Conservation (phyloP, 2,113 vertebrate genomes). For the Eretmochelys imbricata region DNA sequence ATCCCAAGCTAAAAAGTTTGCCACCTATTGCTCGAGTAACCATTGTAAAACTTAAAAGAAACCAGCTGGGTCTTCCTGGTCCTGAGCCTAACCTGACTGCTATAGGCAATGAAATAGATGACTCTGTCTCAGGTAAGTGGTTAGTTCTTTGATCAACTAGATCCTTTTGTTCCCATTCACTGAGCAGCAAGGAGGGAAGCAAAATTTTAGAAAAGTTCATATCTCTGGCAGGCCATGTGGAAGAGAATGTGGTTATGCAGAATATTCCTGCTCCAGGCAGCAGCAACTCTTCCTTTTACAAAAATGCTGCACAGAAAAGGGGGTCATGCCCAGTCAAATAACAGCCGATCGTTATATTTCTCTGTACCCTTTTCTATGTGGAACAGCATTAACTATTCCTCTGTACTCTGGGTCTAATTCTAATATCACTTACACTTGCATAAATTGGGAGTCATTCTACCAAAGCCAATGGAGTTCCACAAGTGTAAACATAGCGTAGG, state of each 20-base stretch:
- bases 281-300: not conserved
- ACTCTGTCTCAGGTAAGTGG: slow-evolving; percentile 86
- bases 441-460: not conserved
- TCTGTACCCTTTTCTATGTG: not conserved
- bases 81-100: slow-evolving; percentile 82
- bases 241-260: not conserved
- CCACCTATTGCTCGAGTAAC: slow-evolving; percentile 92
- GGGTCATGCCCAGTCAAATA: not conserved
- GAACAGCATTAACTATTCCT: not conserved
- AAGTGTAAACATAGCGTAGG: not conserved
- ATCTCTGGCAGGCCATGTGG: not conserved
- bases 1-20: slow-evolving; percentile 92
- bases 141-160: not conserved
- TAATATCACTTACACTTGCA: not conserved
- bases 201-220: not conserved
- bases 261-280: not conserved
- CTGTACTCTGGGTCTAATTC: not conserved
- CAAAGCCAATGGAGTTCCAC: not conserved
- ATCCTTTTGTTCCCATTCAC: not conserved
- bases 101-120: slow-evolving; percentile 88
- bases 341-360: not conserved
- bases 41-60: slow-evolving; percentile 88
- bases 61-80: slow-evolving; percentile 79
- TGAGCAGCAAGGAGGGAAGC: not conserved
- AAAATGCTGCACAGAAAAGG: not conserved